Conservation (phyloP, 2,113 vertebrate genomes). For the Lutjanus erythropterus region DNA sequence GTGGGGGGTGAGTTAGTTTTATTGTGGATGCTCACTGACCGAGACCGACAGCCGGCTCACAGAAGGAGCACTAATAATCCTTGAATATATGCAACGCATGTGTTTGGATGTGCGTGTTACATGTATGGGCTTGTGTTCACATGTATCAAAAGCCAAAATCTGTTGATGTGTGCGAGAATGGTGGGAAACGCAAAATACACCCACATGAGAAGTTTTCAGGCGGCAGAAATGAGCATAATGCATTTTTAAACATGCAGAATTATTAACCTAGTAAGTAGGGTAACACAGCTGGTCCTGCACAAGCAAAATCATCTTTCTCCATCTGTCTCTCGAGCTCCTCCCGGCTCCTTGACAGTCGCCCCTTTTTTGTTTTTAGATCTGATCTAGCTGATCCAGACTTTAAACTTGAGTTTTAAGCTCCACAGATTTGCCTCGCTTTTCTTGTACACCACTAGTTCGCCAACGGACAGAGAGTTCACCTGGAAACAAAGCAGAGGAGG, state of each 20-base stretch:
- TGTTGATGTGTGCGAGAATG: neutral
- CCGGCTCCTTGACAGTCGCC: neutral
- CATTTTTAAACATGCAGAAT: constrained; percentile 70
- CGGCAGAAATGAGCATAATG: constrained; percentile 50
- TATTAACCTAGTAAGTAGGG: constrained; percentile 39
- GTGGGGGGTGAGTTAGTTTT: constrained; percentile 7
- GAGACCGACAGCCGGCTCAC: constrained; percentile 58
- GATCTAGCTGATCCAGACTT: neutral
- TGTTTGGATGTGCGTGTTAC: constrained; percentile 10
- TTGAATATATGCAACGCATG: constrained; percentile 11
- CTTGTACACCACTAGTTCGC: neutral
- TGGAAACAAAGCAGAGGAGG: constrained; percentile 15
- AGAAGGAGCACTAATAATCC: constrained; percentile 57
- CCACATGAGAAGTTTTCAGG: constrained; percentile 7
- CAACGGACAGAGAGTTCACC: neutral
- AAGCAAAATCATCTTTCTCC: neutral
- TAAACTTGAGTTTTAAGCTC: neutral
- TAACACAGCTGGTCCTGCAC: constrained; percentile 29
- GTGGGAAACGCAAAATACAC: constrained; percentile 6
- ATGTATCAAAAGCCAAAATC: neutral
- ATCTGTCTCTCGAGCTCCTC: neutral
- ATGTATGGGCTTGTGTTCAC: neutral
- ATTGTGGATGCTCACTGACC: constrained; percentile 77
- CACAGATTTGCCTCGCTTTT: neutral
- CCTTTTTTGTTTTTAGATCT: neutral